Base-by-base conservation (phyloP, 2,797 vertebrate genomes). In the Acanthurus tractus region DNA sequence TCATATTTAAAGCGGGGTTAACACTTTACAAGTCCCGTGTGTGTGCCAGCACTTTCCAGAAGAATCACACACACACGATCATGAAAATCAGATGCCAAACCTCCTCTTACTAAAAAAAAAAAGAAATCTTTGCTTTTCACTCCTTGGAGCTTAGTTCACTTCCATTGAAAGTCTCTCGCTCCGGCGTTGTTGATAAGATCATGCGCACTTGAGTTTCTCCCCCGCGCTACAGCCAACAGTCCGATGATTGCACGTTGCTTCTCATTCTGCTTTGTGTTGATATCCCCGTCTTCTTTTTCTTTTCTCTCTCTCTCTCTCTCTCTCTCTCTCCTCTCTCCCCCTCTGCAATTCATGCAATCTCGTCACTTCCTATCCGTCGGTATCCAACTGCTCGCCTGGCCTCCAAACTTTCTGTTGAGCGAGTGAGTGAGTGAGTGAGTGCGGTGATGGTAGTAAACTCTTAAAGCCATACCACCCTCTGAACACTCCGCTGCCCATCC, bases 331-430 rank as follows among this genome's bases (percentile, higher is more conserved):
- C 63, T 34, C 25, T 49, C 36, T 4, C 70, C 53, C 64, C 54
- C 68, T 70, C 72, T 68, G 58, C 79, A 73, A 52, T 52, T 86
- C 90, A 76, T 81, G 84, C 89, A 88, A 84, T 86, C 87, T 93
- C 96, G 96, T 96, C 96, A 96, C 96, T 96, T 97, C 97, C 96
- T 96, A 87, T 63, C 89, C 61, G 82, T 89, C 94, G 82, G 93
- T 92, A 88, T 94, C 93, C 89, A 86, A 80, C 88, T 20, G 91
- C 88, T 88, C 85, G 86, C 89, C 66, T 74, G 93, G 93, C 96
- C 92, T 86, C 86, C 83, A 87, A 95, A 95, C 91, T 95, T 95
- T 93, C 76, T 81, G 85, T 42, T 86, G 82, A 70, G 84, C 63
- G 86, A 17, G 81, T 68, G 61, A 34, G 81, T 20, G 71, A 36